Base-by-base conservation (phyloP, 1,140 invertebrate species). In the Drosophila mayri region DNA sequence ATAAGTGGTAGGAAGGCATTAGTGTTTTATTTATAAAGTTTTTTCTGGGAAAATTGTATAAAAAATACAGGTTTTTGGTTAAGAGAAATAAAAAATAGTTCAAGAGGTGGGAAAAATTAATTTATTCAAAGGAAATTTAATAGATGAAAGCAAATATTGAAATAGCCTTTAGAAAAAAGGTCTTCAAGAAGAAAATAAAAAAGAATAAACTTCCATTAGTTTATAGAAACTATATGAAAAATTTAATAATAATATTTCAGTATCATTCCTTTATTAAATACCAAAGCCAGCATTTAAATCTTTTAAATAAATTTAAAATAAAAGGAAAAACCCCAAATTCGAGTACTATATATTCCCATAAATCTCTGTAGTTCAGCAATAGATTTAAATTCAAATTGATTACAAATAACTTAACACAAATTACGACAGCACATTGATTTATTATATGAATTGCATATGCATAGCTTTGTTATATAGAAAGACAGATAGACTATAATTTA, bases 331-430 rank as follows among this genome's bases (percentile, higher is more conserved):
- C 8, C n/a, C 7, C 7, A 40, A 8, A 40, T 40, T 3, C 8
- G 20, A 41, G 38, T 14, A 25, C 3, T 11, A 8, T n/a, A 35
- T 41, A 32, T 70, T 78, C 43, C 28, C 75, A 78, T 77, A 78
- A 61, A 78, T 78, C 75, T 77, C 16, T n/a, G n/a, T 18, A 3
- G 22, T 7, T 37, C 2, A 25, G 47, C 16, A 9, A 7, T 64
- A 11, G 35, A 50, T 30, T 16, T 20, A 28, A 70, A 72, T 50
- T 72, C n/a, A 71, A 78, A 78, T 78, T 78, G 76, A 78, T 78
- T 78, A 78, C 75, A 78, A 78, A 78, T 78, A 78, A 78, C 66
- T 78, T 78, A 78, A 78, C 75, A 78, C 75, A 78, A 78, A 78
- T 78, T 78, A 60, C 76, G 76, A 78, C 75, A 78, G 76, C 74